phyloP scores from a whole-genome alignment of 2,797 vertebrate genomes.

The Pangasius djambal region DNA sequence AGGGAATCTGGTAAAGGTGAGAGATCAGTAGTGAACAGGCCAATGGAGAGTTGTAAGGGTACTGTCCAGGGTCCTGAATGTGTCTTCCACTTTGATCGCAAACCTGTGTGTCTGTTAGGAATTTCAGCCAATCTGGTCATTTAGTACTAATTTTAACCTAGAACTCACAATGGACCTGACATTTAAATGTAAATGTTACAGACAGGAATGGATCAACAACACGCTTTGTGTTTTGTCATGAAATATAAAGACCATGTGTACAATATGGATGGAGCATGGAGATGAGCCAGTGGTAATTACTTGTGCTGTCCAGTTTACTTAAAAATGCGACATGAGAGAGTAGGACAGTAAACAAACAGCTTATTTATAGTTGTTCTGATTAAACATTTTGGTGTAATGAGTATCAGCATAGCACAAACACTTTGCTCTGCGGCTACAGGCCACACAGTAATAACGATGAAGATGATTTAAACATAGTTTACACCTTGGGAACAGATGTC shows the following conservation, averaged over 20 bases:
- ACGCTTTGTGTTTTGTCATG: background rate
- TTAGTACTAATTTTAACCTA: background rate
- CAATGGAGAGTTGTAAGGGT: background rate
- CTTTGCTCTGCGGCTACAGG: background rate
- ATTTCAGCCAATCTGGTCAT: background rate
- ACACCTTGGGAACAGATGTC: background rate
- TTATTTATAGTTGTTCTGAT: background rate
- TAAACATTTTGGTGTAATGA: background rate
- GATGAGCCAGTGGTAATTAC: background rate
- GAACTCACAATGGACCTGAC: background rate
- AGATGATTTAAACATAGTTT: background rate
- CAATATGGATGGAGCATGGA: too few relatives aligned
- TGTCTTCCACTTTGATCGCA: background rate
- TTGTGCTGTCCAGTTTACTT: background rate
- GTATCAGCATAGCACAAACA: background rate
- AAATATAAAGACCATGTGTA: background rate
- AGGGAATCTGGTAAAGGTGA: background rate
- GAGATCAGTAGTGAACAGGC: background rate
- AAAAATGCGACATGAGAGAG: background rate
- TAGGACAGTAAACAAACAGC: background rate
- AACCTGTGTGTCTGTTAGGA: background rate
- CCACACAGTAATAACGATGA: background rate
- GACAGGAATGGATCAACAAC: background rate
- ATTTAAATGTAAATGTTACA: background rate
- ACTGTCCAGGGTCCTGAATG: slow-evolving; percentile 55